Conservation (phyloP, 2,888 invertebrate species). For the Abscondita cerata region DNA sequence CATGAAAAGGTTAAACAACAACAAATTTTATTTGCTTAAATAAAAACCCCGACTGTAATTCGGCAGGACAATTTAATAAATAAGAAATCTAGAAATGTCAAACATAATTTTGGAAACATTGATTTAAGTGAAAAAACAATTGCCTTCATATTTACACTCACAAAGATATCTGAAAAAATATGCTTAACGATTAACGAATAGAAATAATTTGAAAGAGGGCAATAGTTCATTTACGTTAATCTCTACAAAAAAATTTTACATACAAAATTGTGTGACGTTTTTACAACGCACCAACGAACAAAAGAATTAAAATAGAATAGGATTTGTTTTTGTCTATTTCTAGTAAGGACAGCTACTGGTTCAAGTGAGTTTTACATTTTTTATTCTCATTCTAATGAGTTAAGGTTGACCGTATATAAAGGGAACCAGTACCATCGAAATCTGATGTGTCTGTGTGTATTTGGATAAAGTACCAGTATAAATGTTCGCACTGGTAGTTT, state of each 20-base stretch:
- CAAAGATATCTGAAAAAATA: too few relatives aligned
- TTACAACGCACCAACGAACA: not conserved
- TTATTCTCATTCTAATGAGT: conserved; percentile 21
- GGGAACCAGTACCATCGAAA: conserved; percentile 25
- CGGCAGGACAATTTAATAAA: too few relatives aligned
- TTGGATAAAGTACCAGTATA: conserved; percentile 1
- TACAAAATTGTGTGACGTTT: not conserved
- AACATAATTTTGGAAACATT: too few relatives aligned
- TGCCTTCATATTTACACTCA: too few relatives aligned
- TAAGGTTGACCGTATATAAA: conserved; percentile 20
- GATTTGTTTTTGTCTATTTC: conserved; percentile 23
- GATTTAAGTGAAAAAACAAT: too few relatives aligned
- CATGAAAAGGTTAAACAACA: too few relatives aligned
- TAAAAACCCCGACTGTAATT: too few relatives aligned
- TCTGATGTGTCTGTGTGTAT: conserved; percentile 6
- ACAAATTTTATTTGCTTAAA: too few relatives aligned
- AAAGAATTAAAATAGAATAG: not conserved
- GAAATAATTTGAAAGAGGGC: too few relatives aligned
- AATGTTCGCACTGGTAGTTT: conserved; percentile 13
- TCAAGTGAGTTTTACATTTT: conserved; percentile 18
- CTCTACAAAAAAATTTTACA: not conserved
- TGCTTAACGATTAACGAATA: too few relatives aligned
- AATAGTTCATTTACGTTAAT: too few relatives aligned
- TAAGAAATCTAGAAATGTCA: too few relatives aligned
- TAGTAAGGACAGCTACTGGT: conserved; percentile 24